Percentiles rank a stretch among this genome's conserved stretches.
Conservation (phyloP, 2,113 vertebrate species). For the Lepisosteus oculatus region DNA sequence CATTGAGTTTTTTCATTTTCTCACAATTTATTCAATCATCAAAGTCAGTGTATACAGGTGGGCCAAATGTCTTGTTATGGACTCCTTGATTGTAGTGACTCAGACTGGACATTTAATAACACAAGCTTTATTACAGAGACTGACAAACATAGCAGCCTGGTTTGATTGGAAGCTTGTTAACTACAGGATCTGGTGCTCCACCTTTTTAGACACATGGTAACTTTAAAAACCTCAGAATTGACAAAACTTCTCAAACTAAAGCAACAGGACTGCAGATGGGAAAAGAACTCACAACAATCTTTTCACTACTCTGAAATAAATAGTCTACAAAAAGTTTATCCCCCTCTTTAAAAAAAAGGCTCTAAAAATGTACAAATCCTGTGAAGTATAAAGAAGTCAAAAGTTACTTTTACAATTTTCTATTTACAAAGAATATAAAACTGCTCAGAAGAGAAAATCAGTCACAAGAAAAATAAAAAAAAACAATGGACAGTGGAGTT, state of each 20-base stretch:
- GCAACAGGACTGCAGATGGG: slow-evolving; percentile 29
- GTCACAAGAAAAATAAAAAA: slow-evolving; percentile 67
- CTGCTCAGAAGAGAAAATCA: slow-evolving; percentile 60
- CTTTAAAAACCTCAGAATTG: slow-evolving; percentile 2
- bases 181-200: slow-evolving; percentile 51
- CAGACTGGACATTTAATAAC: slow-evolving; percentile 52
- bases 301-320: slow-evolving; percentile 81
- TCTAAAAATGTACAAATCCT: slow-evolving; percentile 77
- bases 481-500: slow-evolving; percentile 28
- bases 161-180: slow-evolving; percentile 54
- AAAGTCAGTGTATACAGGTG: too few relatives aligned
- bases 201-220: slow-evolving; percentile 10
- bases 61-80: too few relatives aligned
- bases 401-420: slow-evolving; percentile 74
- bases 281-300: slow-evolving; percentile 43
- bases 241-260: not conserved
- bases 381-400: slow-evolving; percentile 63
- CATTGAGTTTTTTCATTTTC: too few relatives aligned
- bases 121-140: slow-evolving; percentile 61
- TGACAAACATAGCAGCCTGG: slow-evolving; percentile 46
- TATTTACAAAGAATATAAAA: slow-evolving; percentile 82
- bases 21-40: too few relatives aligned
- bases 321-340: slow-evolving; percentile 73
- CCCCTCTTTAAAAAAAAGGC: slow-evolving; percentile 49
- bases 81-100: too few relatives aligned